phyloP scores from a whole-genome alignment of 1,140 invertebrate genomes.

The Harpegnathos saltator region DNA sequence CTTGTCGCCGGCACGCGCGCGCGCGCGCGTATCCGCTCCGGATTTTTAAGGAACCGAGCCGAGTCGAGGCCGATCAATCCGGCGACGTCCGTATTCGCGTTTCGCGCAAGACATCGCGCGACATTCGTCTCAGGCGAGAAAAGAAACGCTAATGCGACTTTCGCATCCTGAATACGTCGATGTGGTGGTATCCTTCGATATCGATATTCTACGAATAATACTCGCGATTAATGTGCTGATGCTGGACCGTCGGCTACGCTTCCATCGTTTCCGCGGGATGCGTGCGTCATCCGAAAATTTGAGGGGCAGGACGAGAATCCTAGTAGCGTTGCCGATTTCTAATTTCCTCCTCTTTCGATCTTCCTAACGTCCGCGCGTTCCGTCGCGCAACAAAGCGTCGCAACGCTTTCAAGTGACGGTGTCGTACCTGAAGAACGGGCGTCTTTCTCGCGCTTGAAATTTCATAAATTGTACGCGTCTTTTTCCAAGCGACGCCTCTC shows the following conservation, averaged over 20 bases:
- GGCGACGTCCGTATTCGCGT: neutral
- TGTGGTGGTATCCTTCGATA: too few relatives aligned
- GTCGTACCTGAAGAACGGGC: too few relatives aligned
- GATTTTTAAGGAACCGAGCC: neutral
- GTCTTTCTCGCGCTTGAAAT: too few relatives aligned
- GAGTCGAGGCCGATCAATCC: neutral
- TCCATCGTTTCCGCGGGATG: neutral
- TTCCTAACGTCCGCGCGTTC: neutral
- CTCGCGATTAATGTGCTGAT: neutral
- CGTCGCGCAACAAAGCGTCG: neutral
- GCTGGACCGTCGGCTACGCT: too few relatives aligned
- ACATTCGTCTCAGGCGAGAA: neutral
- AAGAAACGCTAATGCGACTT: neutral
- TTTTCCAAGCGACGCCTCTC: too few relatives aligned
- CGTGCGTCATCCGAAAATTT: constrained; percentile 1
- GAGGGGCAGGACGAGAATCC: neutral
- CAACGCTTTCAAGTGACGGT: too few relatives aligned
- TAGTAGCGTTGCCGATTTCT: constrained; percentile 1
- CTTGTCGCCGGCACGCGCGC: neutral
- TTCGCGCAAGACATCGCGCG: neutral
- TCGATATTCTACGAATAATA: neutral
- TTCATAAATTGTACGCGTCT: too few relatives aligned
- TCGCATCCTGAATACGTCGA: neutral
- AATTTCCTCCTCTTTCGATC: neutral
- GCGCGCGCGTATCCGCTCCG: neutral